Conservation (phyloP, 1,140 invertebrate species). For the Macrocentrus cingulum region DNA sequence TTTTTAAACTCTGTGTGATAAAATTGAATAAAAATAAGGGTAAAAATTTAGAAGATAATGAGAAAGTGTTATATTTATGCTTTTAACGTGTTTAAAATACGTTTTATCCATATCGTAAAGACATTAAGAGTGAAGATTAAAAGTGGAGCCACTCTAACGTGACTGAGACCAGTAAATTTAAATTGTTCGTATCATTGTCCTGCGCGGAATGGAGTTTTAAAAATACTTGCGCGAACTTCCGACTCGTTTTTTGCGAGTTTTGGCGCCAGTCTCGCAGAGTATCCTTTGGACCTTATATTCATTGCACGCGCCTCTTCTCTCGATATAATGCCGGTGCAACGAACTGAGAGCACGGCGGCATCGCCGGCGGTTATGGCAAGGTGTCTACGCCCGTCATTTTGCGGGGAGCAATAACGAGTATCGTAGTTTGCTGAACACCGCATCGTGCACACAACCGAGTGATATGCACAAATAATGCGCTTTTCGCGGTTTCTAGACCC, state of each 20-base stretch:
- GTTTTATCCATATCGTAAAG: too few species aligned
- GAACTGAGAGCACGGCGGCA: neutral
- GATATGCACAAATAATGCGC: too few species aligned
- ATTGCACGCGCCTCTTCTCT: neutral
- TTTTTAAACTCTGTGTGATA: too few species aligned
- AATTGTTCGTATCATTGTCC: constrained; percentile 1
- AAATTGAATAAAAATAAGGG: too few species aligned
- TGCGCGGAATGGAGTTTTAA: constrained; percentile 32
- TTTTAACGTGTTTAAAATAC: too few species aligned
- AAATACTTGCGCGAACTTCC: constrained; percentile 36
- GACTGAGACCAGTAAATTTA: neutral
- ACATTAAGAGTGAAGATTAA: too few species aligned
- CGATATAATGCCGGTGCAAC: neutral
- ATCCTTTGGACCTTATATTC: constrained; percentile 2
- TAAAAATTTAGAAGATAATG: too few species aligned
- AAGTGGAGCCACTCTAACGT: too few species aligned
- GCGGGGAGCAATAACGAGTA: constrained; percentile 6
- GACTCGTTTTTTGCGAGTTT: constrained; percentile 36
- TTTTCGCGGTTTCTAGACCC: too few species aligned
- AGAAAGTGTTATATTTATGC: too few species aligned
- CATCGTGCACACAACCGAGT: too few species aligned
- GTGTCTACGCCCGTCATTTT: constrained; percentile 18
- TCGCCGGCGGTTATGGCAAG: constrained; percentile 16
- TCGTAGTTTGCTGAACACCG: neutral
- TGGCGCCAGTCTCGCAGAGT: constrained; percentile 34